Conservation (phyloP, 1,140 invertebrate species). For the Leptinotarsa undecemlineata region DNA sequence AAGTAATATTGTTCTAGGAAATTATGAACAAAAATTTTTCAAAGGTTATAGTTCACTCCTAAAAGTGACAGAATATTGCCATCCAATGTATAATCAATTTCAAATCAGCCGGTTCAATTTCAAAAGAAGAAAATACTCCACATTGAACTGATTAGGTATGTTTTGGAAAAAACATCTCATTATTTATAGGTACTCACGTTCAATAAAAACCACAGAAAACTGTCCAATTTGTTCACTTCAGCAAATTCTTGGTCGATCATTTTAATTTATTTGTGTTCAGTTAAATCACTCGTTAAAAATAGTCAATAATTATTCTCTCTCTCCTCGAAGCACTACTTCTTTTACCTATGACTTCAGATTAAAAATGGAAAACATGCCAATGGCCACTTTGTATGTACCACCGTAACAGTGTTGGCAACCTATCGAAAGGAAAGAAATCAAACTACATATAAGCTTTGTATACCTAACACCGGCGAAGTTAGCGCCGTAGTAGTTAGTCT, state of each 20-base stretch:
- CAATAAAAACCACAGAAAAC: slow-evolving; percentile 44
- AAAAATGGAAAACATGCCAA: neutral
- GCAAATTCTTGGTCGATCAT: slow-evolving; percentile 36
- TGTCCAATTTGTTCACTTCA: slow-evolving; percentile 45
- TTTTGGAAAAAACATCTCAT: neutral
- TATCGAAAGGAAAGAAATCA: too few relatives aligned
- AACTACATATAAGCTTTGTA: too few relatives aligned
- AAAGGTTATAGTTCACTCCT: neutral
- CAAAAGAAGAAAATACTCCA: neutral
- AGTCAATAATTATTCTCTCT: neutral
- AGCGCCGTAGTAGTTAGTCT: too few relatives aligned
- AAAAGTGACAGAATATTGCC: neutral
- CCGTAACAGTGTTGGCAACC: too few relatives aligned
- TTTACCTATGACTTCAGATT: neutral
- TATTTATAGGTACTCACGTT: slow-evolving; percentile 58
- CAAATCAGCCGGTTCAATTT: neutral
- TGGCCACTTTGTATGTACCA: neutral
- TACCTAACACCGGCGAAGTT: too few relatives aligned
- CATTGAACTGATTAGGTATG: neutral
- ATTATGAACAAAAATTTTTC: neutral
- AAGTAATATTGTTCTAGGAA: neutral
- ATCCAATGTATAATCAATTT: neutral
- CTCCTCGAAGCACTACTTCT: neutral
- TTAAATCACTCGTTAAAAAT: neutral
- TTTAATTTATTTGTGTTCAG: neutral